Evolutionary conservation across 64 coral and sea anemone genomes (phyloP), one percentile per base, ranked within the genome.

Genomic region (Dendronephthya gigantea): DNA sequence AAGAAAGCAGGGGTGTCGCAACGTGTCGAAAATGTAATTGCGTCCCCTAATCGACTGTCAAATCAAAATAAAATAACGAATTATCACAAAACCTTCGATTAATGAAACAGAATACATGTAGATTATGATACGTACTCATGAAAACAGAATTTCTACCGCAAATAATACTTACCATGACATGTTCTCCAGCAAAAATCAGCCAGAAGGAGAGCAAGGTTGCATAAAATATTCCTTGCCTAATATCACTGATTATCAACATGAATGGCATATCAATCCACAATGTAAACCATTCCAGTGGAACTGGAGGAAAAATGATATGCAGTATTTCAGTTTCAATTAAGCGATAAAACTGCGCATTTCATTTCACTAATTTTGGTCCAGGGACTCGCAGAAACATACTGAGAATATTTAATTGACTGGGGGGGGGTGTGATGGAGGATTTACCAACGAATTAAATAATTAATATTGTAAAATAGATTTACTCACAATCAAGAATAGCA

Each of bases 101-200:
- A n/a, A n/a, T n/a, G n/a, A n/a, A n/a, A n/a, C n/a, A n/a, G n/a
- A n/a, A n/a, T n/a, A n/a, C n/a, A n/a, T n/a, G n/a, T n/a, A n/a
- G n/a, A n/a, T n/a, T n/a, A n/a, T n/a, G n/a, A n/a, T n/a, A n/a
- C n/a, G 58, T 66, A 66, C 14, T 3, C 29, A 66, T 66, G 6
- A 4, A 66, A 30, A n/a, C 29, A 30, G 58, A 66, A 66, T 39
- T 27, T 39, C 0, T 27, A 36, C 17, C 38, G 31, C 9, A 50
- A 7, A 40, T 33, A 23, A 28, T 84, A 86, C 89, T 65, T 93
- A 97, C 94, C 82, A 93, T 81, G 39, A 97, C 39, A 87, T 97
- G 94, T 55, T 97, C 94, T 35, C 94, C 94, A 39, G 94, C 90
- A 50, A 97, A 97, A 59, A 97, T 97, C 7, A 97, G 86, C 94